Conservation (phyloP, 2,113 vertebrate species). For the Chaenogobius annularis region DNA sequence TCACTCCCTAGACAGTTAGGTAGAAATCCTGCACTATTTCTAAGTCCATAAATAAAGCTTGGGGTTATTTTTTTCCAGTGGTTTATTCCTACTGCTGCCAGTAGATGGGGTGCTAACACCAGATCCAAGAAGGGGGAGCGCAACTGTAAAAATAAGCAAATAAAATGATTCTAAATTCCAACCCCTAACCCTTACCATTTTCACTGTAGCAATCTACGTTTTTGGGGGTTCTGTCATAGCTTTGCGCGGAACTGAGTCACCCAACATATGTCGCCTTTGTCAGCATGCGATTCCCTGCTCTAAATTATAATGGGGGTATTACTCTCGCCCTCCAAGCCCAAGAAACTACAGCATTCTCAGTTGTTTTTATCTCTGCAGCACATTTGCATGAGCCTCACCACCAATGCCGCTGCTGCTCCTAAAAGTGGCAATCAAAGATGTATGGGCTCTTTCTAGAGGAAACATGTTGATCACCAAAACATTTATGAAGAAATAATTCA, state of each 20-base stretch:
- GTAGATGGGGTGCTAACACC: too few relatives aligned
- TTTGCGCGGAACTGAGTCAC: slow-evolving; percentile 78
- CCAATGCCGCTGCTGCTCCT: slow-evolving; percentile 23
- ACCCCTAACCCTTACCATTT: neutral
- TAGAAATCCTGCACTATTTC: too few relatives aligned
- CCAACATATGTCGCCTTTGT: slow-evolving; percentile 79
- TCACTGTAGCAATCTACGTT: neutral
- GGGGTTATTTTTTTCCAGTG: too few relatives aligned
- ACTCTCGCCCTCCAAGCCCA: slow-evolving; percentile 63
- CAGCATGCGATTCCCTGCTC: slow-evolving; percentile 68
- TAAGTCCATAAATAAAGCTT: too few relatives aligned
- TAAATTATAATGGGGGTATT: slow-evolving; percentile 74
- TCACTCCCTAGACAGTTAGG: too few relatives aligned
- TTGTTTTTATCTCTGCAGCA: slow-evolving; percentile 54
- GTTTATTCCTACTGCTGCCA: too few relatives aligned
- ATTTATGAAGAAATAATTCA: too few relatives aligned
- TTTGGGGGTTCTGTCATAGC: slow-evolving; percentile 49
- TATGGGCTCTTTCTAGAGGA: too few relatives aligned
- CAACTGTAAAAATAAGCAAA: too few relatives aligned
- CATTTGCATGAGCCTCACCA: slow-evolving; percentile 36
- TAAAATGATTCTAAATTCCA: neutral
- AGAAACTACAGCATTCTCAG: slow-evolving; percentile 58
- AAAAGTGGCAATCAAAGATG: neutral
- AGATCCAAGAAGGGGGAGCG: too few relatives aligned
- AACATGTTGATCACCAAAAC: too few relatives aligned